Base-by-base conservation (phyloP, 2,888 invertebrate species). In the Graphium colonna region DNA sequence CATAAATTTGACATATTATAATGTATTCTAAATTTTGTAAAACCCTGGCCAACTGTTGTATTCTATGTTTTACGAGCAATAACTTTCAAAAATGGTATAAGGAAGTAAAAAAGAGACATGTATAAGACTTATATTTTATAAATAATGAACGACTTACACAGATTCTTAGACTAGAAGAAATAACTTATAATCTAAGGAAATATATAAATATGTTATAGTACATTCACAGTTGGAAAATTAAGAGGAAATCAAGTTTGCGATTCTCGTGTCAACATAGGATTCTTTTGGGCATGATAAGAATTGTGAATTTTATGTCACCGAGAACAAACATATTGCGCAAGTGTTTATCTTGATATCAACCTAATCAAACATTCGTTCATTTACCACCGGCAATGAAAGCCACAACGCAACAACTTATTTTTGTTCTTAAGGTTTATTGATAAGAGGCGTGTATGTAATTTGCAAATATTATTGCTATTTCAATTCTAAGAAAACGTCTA, bases 121-220 rank as follows among this genome's bases (percentile, higher is more conserved):
- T 48, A 44, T 43, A 45, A 39, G 38, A 52, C 41, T 42, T 57
- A 55, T 63, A 60, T 60, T 59, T 60, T 40, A 62, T 60, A 61
- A 59, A 63, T 63, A 63, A 56, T 52, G 56, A 54, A 59, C 47
- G 54, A 53, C 38, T 31, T 52, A 57, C 58, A 60, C 61, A 69
- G 68, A 68, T 69, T 67, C 70, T 68, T 69, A 69, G 69, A 71
- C 69, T 69, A 69, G 68, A 67, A 63, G 62, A 59, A 56, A 49
- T 49, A 45, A 39, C 18, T 39, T 45, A 48, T n/a, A 36, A 4
- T 40, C 18, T 31, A 49, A 16, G 18, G 45, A 33, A 18, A 10
- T n/a, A 7, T 31, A 31, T 31, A 31, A 31, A 9, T 31, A 31
- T 31, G 1, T 2, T 31, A 31, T 31, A 10, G 10, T 31, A 21